These are phyloP conservation scores for Zelostemma sp. DNA, from an alignment of 1,140 invertebrate genomes.

Conservation along the genomic window DNA sequence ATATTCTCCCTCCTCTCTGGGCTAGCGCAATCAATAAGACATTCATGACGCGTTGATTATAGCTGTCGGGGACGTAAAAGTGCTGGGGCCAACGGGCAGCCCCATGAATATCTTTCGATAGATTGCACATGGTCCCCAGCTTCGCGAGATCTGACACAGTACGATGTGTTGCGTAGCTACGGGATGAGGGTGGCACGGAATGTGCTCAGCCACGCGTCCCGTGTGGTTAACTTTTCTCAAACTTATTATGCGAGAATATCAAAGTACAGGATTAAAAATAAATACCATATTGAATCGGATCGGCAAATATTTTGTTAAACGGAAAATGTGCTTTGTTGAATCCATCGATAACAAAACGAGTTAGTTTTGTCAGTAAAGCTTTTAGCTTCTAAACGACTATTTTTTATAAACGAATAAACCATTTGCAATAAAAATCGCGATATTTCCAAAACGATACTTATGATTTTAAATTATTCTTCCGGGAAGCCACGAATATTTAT, in stretches of 20 bases:
- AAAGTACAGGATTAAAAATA: constrained; percentile 20
- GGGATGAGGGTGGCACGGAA: constrained; percentile 50
- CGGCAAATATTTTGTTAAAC: constrained; percentile 4
- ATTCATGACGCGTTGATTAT: constrained; percentile 70
- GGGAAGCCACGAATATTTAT: too few relatives aligned
- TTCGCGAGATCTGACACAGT: constrained; percentile 50
- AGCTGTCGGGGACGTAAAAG: constrained; percentile 61
- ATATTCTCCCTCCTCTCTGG: constrained; percentile 17
- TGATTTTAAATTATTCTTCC: too few relatives aligned
- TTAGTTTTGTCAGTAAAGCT: too few relatives aligned
- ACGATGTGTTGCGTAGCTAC: constrained; percentile 58
- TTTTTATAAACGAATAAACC: too few relatives aligned
- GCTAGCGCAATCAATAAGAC: constrained; percentile 70
- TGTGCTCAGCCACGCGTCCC: constrained; percentile 66
- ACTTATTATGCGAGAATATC: constrained; percentile 41
- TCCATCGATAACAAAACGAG: too few relatives aligned
- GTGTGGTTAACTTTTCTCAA: constrained; percentile 65
- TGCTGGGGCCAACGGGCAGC: constrained; percentile 58
- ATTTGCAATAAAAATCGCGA: too few relatives aligned
- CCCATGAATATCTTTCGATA: constrained; percentile 72
- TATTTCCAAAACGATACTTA: too few relatives aligned
- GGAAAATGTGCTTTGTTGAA: too few relatives aligned
- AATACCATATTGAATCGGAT: constrained; percentile 1
- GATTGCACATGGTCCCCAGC: constrained; percentile 67
- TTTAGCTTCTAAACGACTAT: too few relatives aligned